phyloP scores from a whole-genome alignment of 2,888 invertebrate genomes.

The Pelosia muscerda region DNA sequence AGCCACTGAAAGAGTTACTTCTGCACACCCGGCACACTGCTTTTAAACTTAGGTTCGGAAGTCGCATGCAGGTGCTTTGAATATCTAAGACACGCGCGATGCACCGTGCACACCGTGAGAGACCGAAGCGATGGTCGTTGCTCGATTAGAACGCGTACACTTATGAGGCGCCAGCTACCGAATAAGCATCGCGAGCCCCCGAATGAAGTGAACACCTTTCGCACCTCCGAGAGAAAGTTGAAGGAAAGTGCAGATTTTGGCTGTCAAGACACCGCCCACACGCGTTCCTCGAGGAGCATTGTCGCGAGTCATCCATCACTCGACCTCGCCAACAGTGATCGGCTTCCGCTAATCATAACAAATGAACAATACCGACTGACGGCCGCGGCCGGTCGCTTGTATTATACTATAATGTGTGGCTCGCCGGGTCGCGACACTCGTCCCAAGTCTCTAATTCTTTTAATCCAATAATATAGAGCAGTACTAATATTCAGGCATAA shows the following conservation, averaged over 20 bases:
- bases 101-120: conserved; percentile 62
- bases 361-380: conserved; percentile 66
- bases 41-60: conserved; percentile 73
- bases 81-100: conserved; percentile 75
- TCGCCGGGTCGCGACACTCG: conserved; percentile 11
- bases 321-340: conserved; percentile 61
- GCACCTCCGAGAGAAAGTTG: conserved; percentile 86
- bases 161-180: conserved; percentile 83
- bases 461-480: neutral
- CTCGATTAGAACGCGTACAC: conserved; percentile 83
- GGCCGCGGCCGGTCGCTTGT: conserved; percentile 33
- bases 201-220: conserved; percentile 82
- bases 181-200: conserved; percentile 84
- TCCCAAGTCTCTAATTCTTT: conserved; percentile 5
- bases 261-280: conserved; percentile 83
- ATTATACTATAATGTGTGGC: conserved; percentile 10
- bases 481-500: neutral
- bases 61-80: conserved; percentile 83
- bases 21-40: conserved; percentile 59
- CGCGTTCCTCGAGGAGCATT: conserved; percentile 81
- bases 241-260: conserved; percentile 86
- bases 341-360: conserved; percentile 70
- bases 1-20: conserved; percentile 56
- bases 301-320: conserved; percentile 83
- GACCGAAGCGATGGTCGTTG: conserved; percentile 58